Evolutionary conservation across 1,140 invertebrate species (phyloP), one percentile per base, ranked within the genome.

Genomic region (Tetraneura akinire): DNA sequence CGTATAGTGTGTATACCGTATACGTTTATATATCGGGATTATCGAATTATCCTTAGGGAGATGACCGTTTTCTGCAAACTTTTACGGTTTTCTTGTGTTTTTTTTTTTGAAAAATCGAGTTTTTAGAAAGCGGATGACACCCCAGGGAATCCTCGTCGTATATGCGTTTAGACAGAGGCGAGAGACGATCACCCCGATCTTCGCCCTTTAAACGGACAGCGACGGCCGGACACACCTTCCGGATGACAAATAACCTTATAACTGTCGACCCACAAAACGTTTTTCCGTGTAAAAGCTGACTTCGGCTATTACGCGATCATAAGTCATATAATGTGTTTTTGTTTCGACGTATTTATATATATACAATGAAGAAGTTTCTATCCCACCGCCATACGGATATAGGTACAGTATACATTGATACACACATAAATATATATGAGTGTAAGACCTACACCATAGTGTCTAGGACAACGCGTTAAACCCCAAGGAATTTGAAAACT

Each of bases 91-190:
- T 70, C 32, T 49, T 5, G n/a, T 1, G n/a, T 13, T 11, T 45
- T 29, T 26, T 26, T 16, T 70, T 47, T 47, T 62, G 53, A 78
- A 78, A 78, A 78, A 78, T 78, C 55, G 74, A 78, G 74, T 78
- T 78, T 55, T 78, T 78, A 78, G 74, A 78, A 62, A 78, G 53
- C 55, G 37, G 37, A 78, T 60, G 74, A 57, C 74, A 78, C 74
- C 74, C 74, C 51, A 32, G 74, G 71, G 53, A 57, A 78, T 78
- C 29, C 18, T 23, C 66, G 23, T n/a, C 42, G 66, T 47, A 37
- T 8, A 8, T 8, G 32, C 32, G 32, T 8, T 4, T 37, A 37
- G 3, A 37, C 23, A 42, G 66, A n/a, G 21, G 10, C 1, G 11
- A 14, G 32, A 23, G 26, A 32, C 26, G 29, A 23, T 29, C 64